These are phyloP conservation scores for Clarias fuscus DNA, from an alignment of 2,797 vertebrate genomes.

Conservation along the genomic window DNA sequence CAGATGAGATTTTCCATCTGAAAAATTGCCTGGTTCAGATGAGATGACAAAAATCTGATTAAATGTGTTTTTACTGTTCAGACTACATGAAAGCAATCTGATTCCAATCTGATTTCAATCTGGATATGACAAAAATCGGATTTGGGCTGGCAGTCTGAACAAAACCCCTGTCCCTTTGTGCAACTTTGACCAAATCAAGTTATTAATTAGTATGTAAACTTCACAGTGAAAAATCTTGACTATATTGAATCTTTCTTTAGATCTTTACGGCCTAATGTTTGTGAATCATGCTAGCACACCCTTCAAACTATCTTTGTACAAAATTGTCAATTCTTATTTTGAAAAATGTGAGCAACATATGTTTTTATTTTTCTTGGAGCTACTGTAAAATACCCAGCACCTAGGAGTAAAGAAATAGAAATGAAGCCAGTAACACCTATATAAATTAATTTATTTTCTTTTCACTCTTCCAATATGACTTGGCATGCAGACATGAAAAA, in stretches of 20 bases:
- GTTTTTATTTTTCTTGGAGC: background rate
- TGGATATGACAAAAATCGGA: too few relatives aligned
- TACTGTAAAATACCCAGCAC: background rate
- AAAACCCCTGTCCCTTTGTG: background rate
- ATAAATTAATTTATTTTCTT: background rate
- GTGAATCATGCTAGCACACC: background rate
- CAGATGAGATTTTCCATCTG: too few relatives aligned
- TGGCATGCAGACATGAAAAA: constrained; percentile 5
- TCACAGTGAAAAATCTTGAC: constrained; percentile 33
- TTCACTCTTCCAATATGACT: background rate
- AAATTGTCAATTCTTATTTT: background rate
- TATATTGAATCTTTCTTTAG: background rate
- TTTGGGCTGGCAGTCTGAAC: too few relatives aligned
- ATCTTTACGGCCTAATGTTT: background rate
- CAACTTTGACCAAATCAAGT: constrained; percentile 14
- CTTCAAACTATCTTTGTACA: background rate
- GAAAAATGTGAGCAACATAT: background rate
- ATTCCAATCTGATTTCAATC: too few relatives aligned
- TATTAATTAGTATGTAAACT: constrained; percentile 23
- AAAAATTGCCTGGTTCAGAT: too few relatives aligned
- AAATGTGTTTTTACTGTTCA: too few relatives aligned
- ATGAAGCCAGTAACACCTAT: constrained; percentile 3
- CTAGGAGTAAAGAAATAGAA: background rate
- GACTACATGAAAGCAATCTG: too few relatives aligned
- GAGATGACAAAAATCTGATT: too few relatives aligned